Base-by-base conservation (phyloP, 2,113 vertebrate genomes). In the Erythrolamprus reginae region DNA sequence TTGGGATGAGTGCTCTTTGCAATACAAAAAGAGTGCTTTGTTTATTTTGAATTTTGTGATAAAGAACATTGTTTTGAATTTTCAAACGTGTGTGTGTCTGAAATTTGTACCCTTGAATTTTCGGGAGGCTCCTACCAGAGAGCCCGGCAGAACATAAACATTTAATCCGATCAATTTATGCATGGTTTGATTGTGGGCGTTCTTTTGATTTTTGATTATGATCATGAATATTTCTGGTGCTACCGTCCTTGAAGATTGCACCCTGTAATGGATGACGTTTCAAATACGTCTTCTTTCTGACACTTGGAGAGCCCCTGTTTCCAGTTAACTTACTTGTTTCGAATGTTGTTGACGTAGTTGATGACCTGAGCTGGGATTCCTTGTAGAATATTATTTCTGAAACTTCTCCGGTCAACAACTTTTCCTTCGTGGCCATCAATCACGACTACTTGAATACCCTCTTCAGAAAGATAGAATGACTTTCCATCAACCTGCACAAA, bases 291-390 rank as follows among this genome's bases (percentile, higher is more conserved):
- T 12, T 84, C 77, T 47, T 13, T 3, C 15, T 38, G 87, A 10
- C 3, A 48, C n/a, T 6, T 53, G 55, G 10, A 3, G 56, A 7
- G 0, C 0, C 13, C 15, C 33, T 15, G 2, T 10, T 90, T 7
- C 56, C 77, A 86, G 4, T 92, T 89, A 92, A 97, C 98, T 98
- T 94, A 99, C 98, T 98, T 96, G 19, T 99, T 96, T 26, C 94
- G 98, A 90, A 99, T 95, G 92, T 96, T 97, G 19, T 93, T 96
- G 92, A 99, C 90, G 1, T 98, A 99, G 91, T 96, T 98, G 94
- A 98, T 97, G 55, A 99, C 95, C 95, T 99, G 98, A 84, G 98
- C 96, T 1, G 99, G 98, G 24, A 99, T 97, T 82, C 98, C 98
- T 96, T 98, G 98, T 1, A 99, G 97, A 33, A 99, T 95, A 12